Evolutionary conservation across 2,113 vertebrate species (phyloP).

Genomic region (Pterocles orientalis): DNA sequence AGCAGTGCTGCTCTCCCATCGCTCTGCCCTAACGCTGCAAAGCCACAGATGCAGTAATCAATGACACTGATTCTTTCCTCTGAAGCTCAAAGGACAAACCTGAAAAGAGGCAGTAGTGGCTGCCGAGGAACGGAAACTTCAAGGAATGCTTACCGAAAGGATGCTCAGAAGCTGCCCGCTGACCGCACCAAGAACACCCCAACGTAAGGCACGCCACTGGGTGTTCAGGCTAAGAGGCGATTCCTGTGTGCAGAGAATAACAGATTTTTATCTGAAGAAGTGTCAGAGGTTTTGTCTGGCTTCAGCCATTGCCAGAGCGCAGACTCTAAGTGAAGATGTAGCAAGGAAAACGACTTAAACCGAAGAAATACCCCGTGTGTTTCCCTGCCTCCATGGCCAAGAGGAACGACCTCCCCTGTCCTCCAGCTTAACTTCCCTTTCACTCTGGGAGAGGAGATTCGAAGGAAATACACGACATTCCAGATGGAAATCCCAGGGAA

Average conservation of each 20-base stretch:
- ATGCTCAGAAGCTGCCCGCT: not conserved
- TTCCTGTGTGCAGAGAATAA: not conserved
- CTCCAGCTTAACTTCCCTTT: slow-evolving; percentile 18
- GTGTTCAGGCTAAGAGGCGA: not conserved
- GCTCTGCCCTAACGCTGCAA: not conserved
- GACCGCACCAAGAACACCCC: not conserved
- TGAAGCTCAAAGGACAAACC: not conserved
- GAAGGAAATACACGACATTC: slow-evolving; percentile 63
- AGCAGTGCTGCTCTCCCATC: not conserved
- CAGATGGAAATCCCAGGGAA: slow-evolving; percentile 51
- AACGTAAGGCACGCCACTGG: not conserved
- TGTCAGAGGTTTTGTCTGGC: not conserved
- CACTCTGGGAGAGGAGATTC: not conserved
- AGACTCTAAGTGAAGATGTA: not conserved
- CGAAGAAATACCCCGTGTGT: not conserved
- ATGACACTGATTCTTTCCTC: not conserved
- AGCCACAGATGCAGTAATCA: not conserved
- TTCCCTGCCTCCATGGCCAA: not conserved
- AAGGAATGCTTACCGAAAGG: not conserved
- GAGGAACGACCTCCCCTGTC: not conserved
- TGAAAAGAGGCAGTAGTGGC: not conserved
- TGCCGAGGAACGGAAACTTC: not conserved
- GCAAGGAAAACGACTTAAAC: not conserved
- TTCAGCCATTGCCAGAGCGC: not conserved
- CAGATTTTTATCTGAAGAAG: not conserved